Percentiles rank a stretch among this genome's conserved stretches.
These are phyloP conservation scores for Murina feae DNA, from an alignment of 2,113 vertebrate genomes.

Conservation along the genomic window DNA sequence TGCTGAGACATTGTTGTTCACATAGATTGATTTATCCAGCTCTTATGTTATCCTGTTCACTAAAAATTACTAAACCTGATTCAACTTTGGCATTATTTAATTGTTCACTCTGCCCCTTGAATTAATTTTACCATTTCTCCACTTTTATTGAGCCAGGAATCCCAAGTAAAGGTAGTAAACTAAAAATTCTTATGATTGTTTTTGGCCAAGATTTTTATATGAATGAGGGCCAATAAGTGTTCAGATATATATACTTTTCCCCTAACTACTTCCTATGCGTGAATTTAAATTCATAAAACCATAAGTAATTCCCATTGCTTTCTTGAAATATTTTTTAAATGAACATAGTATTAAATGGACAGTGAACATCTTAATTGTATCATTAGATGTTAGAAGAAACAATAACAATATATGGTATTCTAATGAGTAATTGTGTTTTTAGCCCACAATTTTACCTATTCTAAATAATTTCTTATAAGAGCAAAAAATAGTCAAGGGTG, in stretches of 20 bases:
- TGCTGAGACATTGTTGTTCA: neutral
- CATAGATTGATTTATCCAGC: neutral
- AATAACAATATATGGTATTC: neutral
- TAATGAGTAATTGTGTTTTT: neutral
- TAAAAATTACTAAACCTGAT: neutral
- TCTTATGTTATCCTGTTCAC: neutral
- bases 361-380: neutral
- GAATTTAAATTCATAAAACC: neutral
- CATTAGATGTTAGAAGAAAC: neutral
- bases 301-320: neutral
- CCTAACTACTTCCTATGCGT: neutral
- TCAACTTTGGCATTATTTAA: neutral
- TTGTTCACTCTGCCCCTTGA: neutral
- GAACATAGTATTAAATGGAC: neutral
- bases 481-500: neutral
- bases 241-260: neutral
- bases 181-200: neutral
- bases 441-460: neutral
- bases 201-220: neutral
- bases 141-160: neutral
- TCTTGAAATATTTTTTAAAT: neutral
- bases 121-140: neutral
- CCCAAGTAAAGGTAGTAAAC: neutral
- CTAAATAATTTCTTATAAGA: neutral
- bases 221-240: neutral